Evolutionary conservation across 2,113 vertebrate species (phyloP), one percentile per base, ranked within the genome.

Genomic region (Takifugu flavidus): DNA sequence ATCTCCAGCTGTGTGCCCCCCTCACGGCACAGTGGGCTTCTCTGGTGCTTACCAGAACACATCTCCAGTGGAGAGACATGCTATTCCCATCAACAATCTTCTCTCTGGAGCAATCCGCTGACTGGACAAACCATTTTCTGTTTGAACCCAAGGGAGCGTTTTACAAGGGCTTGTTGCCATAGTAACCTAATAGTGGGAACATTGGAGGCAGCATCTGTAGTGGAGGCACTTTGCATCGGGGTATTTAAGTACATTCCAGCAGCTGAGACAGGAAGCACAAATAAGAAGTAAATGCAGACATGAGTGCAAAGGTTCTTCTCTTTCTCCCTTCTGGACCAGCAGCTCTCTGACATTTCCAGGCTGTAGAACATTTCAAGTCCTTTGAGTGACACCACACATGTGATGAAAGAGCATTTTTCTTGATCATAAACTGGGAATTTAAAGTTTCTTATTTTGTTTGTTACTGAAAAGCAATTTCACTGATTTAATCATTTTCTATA

Each of bases 141-240:
- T 62, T 53, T 50, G 15, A 59, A 55, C 72, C 64, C 57, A 49
- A 54, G 44, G 56, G 65, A 75, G 34, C 12, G 0, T 52, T 75
- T 51, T 64, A 61, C 74, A 47, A 13, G 15, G 51, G 49, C 45
- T 27, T 56, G 79, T 89, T 86, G 83, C 80, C 70, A 75, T 81
- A 65, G 83, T 76, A 59, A 85, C 83, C 49, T 27, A 56, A 58
- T 69, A 1, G 1, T 14, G 34, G 72, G 60, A 14, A 25, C 42
- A 49, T 13, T 50, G 52, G 51, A 62, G 65, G 59, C 58, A 27
- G 53, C n/a, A 12, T 53, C 49, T 80, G 43, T 47, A 64, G 53
- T 65, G 39, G 27, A 78, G 62, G 43, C 62, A 59, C 65, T 75
- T 78, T 53, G 43, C 64, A 58, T 67, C 12, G 47, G 53, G 63